Base-by-base conservation (phyloP, 2,888 invertebrate species). In the Cerastis leucographa region DNA sequence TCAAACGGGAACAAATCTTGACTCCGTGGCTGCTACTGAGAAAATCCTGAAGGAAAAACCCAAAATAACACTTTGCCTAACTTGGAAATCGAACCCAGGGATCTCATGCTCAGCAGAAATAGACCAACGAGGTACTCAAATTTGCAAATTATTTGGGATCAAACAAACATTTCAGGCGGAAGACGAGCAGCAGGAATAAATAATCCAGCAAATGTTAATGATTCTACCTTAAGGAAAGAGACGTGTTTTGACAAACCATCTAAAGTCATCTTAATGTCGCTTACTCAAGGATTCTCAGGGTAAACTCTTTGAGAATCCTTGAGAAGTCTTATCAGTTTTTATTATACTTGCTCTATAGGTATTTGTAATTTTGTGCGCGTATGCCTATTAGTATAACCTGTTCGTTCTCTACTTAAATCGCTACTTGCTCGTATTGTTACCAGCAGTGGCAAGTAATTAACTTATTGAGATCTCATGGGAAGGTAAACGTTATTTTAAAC, bases 391-490 rank as follows among this genome's bases (percentile, higher is more conserved):
- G 49, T 49, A 8, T 6, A 17, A 7, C 1, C 2, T 6, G 56
- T 29, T 59, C 0, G 19, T 29, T 29, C 19, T 29, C 9, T 14
- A 59, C 29, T 29, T 59, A 59, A 67, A 67, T 74, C 76, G 76
- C 81, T 62, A 12, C 9, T 68, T 66, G 35, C 72, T 1, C 17
- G 29, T 56, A 46, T 12, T 61, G 8, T 9, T 46, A 83, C 64
- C 7, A 6, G 11, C 49, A 7, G 14, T 0, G 6, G 42, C 42
- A 44, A 25, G 49, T 42, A 40, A 73, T 77, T 71, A 73, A 12
- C 76, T 71, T 75, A 62, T 49, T 84, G 29, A 75, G 62, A 81
- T 73, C 78, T 78, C 76, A 77, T 83, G 87, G 74, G 74, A 80
- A 83, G 76, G 61, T 67, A 59, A 70, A 76, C 74, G 64, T 79